These are phyloP conservation scores for Phthorimaea operculella DNA, from an alignment of 1,140 invertebrate species.

Conservation along the genomic window DNA sequence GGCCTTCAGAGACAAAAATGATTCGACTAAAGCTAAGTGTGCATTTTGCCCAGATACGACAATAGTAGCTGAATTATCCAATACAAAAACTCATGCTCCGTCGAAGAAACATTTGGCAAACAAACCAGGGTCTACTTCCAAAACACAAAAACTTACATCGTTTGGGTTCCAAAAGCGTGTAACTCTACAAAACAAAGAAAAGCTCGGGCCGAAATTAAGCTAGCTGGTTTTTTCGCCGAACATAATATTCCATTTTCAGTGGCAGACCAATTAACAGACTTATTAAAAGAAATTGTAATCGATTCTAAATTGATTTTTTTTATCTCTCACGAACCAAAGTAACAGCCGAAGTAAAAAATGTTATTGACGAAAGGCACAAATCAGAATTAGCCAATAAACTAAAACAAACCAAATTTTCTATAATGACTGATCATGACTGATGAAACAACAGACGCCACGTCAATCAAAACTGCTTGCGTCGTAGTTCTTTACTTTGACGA, in stretches of 20 bases:
- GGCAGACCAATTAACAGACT: not conserved
- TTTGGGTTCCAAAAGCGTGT: not conserved
- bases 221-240: not conserved
- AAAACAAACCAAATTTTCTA: no score
- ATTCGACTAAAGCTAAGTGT: not conserved
- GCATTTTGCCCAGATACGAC: not conserved
- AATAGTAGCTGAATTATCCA: not conserved
- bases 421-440: no score
- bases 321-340: not conserved
- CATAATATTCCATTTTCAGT: conserved; percentile 1
- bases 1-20: not conserved
- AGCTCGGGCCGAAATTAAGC: not conserved
- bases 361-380: not conserved
- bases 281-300: not conserved
- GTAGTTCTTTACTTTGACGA: no score
- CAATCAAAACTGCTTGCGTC: no score
- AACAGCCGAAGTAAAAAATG: not conserved
- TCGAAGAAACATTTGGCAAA: not conserved
- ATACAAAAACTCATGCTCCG: not conserved
- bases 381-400: no score
- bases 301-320: not conserved
- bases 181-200: not conserved
- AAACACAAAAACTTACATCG: not conserved
- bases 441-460: no score
- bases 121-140: not conserved